Conservation (phyloP, 2,888 invertebrate genomes). For the Perizoma flavofasciatum region DNA sequence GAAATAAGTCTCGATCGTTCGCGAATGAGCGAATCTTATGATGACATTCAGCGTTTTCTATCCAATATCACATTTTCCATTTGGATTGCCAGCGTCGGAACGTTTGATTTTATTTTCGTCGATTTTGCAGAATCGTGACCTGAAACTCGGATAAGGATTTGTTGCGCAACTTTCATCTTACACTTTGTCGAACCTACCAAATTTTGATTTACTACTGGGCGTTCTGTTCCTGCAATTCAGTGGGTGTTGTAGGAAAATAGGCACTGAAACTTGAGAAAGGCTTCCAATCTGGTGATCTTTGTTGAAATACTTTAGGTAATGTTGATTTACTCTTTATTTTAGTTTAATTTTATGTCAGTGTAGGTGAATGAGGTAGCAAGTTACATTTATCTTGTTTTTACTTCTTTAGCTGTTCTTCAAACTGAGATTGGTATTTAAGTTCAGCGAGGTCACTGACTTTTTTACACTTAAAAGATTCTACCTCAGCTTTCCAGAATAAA, state of each 20-base stretch:
- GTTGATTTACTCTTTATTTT: not conserved
- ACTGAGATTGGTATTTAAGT: not conserved
- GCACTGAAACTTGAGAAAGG: slow-evolving; percentile 15
- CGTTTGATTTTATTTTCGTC: slow-evolving; percentile 75
- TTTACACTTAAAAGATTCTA: slow-evolving; percentile 21
- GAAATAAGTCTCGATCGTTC: slow-evolving; percentile 32
- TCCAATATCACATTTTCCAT: slow-evolving; percentile 70
- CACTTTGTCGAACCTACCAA: slow-evolving; percentile 54
- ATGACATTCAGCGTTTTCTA: slow-evolving; percentile 58
- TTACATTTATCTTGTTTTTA: too few species aligned
- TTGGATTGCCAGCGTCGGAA: slow-evolving; percentile 58
- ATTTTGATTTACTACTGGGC: slow-evolving; percentile 46
- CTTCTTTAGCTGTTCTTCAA: not conserved
- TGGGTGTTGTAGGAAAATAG: slow-evolving; percentile 32
- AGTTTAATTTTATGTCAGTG: not conserved
- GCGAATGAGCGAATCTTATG: slow-evolving; percentile 55
- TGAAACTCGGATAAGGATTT: slow-evolving; percentile 67
- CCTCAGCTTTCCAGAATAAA: slow-evolving; percentile 18
- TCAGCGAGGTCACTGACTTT: slow-evolving; percentile 19
- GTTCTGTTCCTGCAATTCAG: slow-evolving; percentile 39
- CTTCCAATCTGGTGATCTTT: slow-evolving; percentile 12
- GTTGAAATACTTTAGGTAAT: slow-evolving; percentile 1
- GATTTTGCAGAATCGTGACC: slow-evolving; percentile 74
- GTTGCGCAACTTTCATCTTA: slow-evolving; percentile 65
- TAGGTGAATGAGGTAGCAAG: not conserved